Conservation (phyloP, 2,888 invertebrate genomes). For the Nudaria mundana region DNA sequence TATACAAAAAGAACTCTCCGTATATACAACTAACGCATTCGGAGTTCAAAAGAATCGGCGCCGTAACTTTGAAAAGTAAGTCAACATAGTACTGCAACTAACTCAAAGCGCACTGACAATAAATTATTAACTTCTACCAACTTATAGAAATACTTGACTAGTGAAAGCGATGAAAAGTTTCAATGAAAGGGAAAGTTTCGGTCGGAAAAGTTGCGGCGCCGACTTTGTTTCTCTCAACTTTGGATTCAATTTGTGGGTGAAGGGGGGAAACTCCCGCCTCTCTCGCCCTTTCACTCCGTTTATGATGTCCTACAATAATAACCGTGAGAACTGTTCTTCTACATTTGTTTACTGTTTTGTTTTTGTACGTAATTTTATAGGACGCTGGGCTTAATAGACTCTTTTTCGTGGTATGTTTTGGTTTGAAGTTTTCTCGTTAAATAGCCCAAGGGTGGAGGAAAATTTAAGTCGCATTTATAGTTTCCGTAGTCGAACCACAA, state of each 20-base stretch:
- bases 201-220: conserved; percentile 61
- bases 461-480: too few species aligned
- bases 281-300: conserved; percentile 42
- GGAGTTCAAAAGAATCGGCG: not conserved
- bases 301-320: conserved; percentile 40
- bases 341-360: conserved; percentile 27
- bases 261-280: conserved; percentile 26
- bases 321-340: conserved; percentile 35
- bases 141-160: conserved; percentile 43
- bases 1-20: too few species aligned
- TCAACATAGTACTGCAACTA: conserved; percentile 1
- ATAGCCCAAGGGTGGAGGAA: too few species aligned
- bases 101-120: conserved; percentile 16
- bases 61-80: not conserved
- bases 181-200: conserved; percentile 63
- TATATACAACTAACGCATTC: too few species aligned
- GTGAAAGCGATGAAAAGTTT: conserved; percentile 70
- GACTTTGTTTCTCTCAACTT: conserved; percentile 74
- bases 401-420: not conserved
- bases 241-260: conserved; percentile 65
- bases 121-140: conserved; percentile 27
- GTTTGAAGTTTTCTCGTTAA: not conserved
- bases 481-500: too few species aligned
- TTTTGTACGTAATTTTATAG: conserved; percentile 13
- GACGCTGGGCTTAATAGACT: conserved; percentile 5